Base-by-base conservation (phyloP, 2,113 vertebrate genomes). In the Neogobius melanostomus region DNA sequence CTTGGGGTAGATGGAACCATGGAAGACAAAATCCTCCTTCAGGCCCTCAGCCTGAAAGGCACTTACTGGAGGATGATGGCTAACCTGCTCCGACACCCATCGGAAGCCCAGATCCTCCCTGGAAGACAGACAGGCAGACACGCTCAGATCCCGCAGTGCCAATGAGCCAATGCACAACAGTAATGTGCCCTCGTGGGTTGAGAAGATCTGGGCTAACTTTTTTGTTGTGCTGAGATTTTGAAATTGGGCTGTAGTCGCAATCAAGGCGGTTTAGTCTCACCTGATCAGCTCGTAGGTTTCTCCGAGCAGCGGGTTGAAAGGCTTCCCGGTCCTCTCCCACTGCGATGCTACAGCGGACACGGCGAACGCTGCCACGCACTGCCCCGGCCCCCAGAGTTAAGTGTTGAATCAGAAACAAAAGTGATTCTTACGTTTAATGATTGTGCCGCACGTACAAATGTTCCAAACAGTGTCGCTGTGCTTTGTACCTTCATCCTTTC, bases 241-340 rank as follows among this genome's bases (percentile, higher is more conserved):
- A 21, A 21, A 21, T 36, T 3, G 28, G 28, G 28, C 28, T 36
- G 28, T 36, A 36, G 4, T 36, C 3, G 28, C 28, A 36, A 36
- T 36, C 28, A 36, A 36, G 28, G 28, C 28, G 28, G 28, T 36
- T 36, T 36, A 6, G 42, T 69, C 15, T 91, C 89, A 98, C 98
- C 96, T 95, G 84, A 98, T 91, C 69, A 99, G 82, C 84, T 99
- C 98, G 3, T 96, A 99, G 0, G 98, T 99, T 81, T 99, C 98
- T 44, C 97, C 98, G 66, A 99, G 94, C 7, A 99, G 91, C 0
- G 98, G 98, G 86, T 99, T 99, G 88, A 99, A 99, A 0, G 98
- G 98, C 79, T 99, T 99, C 52, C 98, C 98, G 0, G 97, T 99
- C 6, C 97, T 92, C 43, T 99, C 98, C 97, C 98, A 99, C 88